These are phyloP conservation scores for Gonocerus acuteangulatus DNA, from an alignment of 2,888 invertebrate genomes.

Conservation along the genomic window DNA sequence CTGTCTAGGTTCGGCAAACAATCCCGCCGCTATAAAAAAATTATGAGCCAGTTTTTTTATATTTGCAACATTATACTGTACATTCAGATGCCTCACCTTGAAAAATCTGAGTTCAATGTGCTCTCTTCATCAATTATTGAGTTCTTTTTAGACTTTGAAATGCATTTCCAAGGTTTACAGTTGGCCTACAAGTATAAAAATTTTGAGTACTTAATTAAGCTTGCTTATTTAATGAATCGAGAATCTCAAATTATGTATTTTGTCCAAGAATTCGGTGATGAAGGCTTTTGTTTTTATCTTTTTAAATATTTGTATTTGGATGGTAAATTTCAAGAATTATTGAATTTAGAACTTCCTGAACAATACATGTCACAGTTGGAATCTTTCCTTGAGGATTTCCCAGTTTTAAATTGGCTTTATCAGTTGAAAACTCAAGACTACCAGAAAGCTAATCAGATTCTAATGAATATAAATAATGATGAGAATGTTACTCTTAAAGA, in stretches of 20 bases:
- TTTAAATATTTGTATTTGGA: not conserved
- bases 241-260: not conserved
- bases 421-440: not conserved
- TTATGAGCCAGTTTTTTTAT: constrained; percentile 3
- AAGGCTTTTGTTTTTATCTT: constrained; percentile 4
- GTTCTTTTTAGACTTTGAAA: constrained; percentile 1
- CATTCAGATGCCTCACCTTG: not conserved
- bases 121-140: not conserved
- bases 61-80: not conserved
- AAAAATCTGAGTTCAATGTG: not conserved
- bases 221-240: not conserved
- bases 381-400: not conserved
- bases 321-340: constrained; percentile 4
- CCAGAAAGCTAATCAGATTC: not conserved
- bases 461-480: not conserved
- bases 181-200: constrained; percentile 16
- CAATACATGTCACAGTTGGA: not conserved
- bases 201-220: constrained; percentile 4
- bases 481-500: not conserved
- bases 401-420: constrained; percentile 4
- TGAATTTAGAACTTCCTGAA: not conserved
- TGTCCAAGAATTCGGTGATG: constrained; percentile 1
- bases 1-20: not conserved
- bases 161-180: not conserved
- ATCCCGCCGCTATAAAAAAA: not conserved